Base-by-base conservation (phyloP, 1,140 invertebrate species). In the Brachionus paranguensis region DNA sequence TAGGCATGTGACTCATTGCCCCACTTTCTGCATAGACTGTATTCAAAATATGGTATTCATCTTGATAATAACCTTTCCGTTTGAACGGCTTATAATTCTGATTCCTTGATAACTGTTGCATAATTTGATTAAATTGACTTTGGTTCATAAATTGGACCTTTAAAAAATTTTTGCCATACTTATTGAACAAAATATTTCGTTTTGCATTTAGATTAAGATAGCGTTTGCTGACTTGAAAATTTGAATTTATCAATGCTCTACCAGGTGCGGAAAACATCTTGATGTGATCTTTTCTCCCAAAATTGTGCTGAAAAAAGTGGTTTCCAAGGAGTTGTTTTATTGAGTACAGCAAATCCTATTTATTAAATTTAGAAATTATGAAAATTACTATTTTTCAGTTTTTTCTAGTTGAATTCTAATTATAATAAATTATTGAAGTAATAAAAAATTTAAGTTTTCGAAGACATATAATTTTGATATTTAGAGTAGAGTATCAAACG, bases 1-100 rank as follows among this genome's bases (percentile, higher is more conserved):
- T 81, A 3, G 78, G 78, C 53, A 81, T 64, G 3, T 81, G 33
- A 17, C 50, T 29, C n/a, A 81, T 68, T 7, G 50, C 78, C 12
- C 78, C 78, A 24, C 64, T 81, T 47, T 43, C 24, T 3, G 37
- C 20, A 47, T 81, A 81, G 6, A 81, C 55, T 7, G 33, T 45
- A 5, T 37, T 64, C 7, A 81, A 41, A 12, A 47, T 20, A 68
- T 81, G 78, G 3, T 64, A 27, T 12, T 81, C 78, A 47, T 81
- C 43, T 64, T 81, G 53, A 64, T 64, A 81, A 27, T 43, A 47
- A 41, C 33, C 29, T 33, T 17, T 43, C 20, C 53, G 50, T 37
- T 64, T 81, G 27, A 76, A 76, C 27, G 20, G 7, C 27, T 50
- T 47, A 74, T 20, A 20, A 6, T 2, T 17, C 20, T 12, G 3